Conservation (phyloP, 2,888 invertebrate species). For the Drosophila meridiana region DNA sequence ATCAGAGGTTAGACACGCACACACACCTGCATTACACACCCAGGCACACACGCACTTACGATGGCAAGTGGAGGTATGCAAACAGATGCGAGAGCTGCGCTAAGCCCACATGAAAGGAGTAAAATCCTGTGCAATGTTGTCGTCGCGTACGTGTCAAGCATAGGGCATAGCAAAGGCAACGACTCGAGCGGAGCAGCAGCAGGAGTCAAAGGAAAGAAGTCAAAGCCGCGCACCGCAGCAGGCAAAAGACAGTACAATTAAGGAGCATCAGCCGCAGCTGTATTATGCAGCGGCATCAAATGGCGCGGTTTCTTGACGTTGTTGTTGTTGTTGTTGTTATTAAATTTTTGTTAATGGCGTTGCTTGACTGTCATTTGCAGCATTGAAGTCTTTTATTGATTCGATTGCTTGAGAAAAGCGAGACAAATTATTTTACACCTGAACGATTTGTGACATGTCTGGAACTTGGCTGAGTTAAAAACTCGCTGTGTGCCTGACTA, state of each 20-base stretch:
- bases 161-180: slow-evolving; percentile 51
- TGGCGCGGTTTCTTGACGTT: slow-evolving; percentile 29
- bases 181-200: neutral
- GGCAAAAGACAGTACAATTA: slow-evolving; percentile 59
- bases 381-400: slow-evolving; percentile 50
- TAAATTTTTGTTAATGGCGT: neutral
- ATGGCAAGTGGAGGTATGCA: slow-evolving; percentile 31
- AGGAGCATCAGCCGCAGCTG: slow-evolving; percentile 46
- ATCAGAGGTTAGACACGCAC: slow-evolving; percentile 57
- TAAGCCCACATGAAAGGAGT: slow-evolving; percentile 65
- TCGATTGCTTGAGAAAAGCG: slow-evolving; percentile 63
- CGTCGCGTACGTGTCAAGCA: slow-evolving; percentile 62
- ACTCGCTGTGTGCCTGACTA: slow-evolving; percentile 24
- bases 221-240: slow-evolving; percentile 7
- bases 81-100: slow-evolving; percentile 34
- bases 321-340: slow-evolving; percentile 11
- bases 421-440: slow-evolving; percentile 76
- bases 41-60: neutral
- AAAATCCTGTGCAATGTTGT: slow-evolving; percentile 37
- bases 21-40: neutral
- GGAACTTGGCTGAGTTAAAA: slow-evolving; percentile 45
- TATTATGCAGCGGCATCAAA: slow-evolving; percentile 46
- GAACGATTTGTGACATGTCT: slow-evolving; percentile 71
- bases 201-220: neutral
- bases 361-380: slow-evolving; percentile 45